A percentile compares a stretch with the other conserved stretches of the same genome.
Conservation (phyloP, 2,888 invertebrate genomes). For the Vanessa cardui region DNA sequence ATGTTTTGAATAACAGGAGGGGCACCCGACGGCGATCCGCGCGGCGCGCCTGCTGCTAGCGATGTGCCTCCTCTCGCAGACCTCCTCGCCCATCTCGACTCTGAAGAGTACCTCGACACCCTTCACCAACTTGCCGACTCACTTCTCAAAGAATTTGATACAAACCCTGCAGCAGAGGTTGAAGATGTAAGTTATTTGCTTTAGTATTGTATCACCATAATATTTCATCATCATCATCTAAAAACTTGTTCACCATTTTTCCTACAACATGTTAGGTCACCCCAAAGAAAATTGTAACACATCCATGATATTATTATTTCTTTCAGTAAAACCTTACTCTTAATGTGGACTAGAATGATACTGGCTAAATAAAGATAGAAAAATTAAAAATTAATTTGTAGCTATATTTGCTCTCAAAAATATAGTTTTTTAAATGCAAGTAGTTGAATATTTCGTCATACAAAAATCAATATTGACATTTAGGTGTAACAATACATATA, state of each 20-base stretch:
- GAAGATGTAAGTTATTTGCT: conserved; percentile 80
- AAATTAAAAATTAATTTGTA: too few species aligned
- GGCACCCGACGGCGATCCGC: conserved; percentile 87
- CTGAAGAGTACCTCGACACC: conserved; percentile 86
- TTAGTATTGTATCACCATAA: conserved; percentile 12
- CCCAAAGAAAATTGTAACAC: neutral
- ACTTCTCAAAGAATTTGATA: conserved; percentile 90
- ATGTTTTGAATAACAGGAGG: conserved; percentile 67
- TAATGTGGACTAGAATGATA: too few species aligned
- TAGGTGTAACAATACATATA: too few species aligned
- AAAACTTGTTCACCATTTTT: neutral
- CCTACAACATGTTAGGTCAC: too few species aligned
- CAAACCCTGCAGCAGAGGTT: conserved; percentile 86
- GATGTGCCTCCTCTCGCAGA: conserved; percentile 93
- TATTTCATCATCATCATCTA: neutral
- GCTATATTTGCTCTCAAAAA: too few species aligned
- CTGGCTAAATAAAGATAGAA: too few species aligned
- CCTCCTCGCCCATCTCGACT: conserved; percentile 90
- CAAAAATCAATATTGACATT: too few species aligned
- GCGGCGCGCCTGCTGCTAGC: conserved; percentile 88
- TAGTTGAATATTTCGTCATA: too few species aligned
- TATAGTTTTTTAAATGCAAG: too few species aligned
- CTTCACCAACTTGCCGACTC: conserved; percentile 92
- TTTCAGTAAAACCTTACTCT: too few species aligned
- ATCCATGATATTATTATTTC: neutral